Base-by-base conservation (phyloP, 1,140 invertebrate genomes). In the Neomicropteryx cornuta region DNA sequence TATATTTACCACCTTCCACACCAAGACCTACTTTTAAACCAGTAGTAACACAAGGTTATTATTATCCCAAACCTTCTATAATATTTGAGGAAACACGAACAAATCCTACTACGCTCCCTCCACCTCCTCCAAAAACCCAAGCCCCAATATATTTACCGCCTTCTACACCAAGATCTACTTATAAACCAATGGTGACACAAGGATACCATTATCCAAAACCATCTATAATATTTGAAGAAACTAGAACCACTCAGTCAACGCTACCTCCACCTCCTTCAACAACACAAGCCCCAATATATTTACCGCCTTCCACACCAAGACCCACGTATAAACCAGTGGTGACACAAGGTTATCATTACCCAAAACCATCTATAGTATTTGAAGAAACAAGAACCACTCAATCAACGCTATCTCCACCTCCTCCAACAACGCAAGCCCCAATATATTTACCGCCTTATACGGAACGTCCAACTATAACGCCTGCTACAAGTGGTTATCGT, bases 311-410 rank as follows among this genome's bases (percentile, higher is more conserved):
- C 10, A 10, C 17, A n/a, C 10, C 11, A 14, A 42, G 35, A 40
- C 47, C 45, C 4, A 51, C 47, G 22, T n/a, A n/a, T n/a, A n/a
- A n/a, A n/a, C n/a, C n/a, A n/a, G n/a, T n/a, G n/a, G n/a, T n/a
- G n/a, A n/a, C n/a, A n/a, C n/a, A n/a, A n/a, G 47, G 49, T 17
- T 51, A 51, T 33, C 34, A 36, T 6, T 51, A 51, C 23, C 47
- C 51, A 0, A 45, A 41, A 14, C 52, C 53, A 6, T 46, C 38
- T 20, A 30, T 47, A 3, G 35, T 46, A 16, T 51, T 53, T 21
- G 8, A 27, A 13, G 8, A 27, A 13, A 8, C 23, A 27, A 13
- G 28, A 24, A 13, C 22, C 37, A 27, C 23, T 13, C 23, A 13
- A 8, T 8, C 13, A 8, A 24, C 33, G 1, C 43, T 39, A 18